phyloP scores from a whole-genome alignment of 64 coral and sea anemone species.

The Astreopora myriophthalma region DNA sequence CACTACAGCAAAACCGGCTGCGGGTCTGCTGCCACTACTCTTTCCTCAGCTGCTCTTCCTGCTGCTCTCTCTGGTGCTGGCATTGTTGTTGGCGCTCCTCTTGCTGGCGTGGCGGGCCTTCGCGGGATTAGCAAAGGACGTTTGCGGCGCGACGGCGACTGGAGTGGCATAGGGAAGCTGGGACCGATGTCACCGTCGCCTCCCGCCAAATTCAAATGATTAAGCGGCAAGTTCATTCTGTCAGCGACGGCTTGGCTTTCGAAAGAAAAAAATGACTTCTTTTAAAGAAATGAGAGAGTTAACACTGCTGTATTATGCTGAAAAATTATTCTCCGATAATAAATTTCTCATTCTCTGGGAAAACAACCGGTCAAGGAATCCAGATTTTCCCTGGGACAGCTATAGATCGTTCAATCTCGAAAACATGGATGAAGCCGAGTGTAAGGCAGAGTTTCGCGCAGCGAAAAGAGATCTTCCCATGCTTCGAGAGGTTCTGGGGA shows the following conservation, averaged over 20 bases:
- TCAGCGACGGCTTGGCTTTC: neutral
- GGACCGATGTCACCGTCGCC: too few species aligned
- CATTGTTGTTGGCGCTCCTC: neutral
- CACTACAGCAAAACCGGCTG: too few species aligned
- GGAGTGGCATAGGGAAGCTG: too few species aligned
- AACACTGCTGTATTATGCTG: slow-evolving; percentile 21
- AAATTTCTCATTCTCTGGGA: slow-evolving; percentile 27
- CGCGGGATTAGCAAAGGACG: too few species aligned
- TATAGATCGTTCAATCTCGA: neutral
- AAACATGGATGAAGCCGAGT: neutral
- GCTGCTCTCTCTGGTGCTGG: neutral
- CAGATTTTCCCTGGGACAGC: too few species aligned
- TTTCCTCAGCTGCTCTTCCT: neutral
- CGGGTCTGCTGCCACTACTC: neutral
- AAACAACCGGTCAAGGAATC: slow-evolving; percentile 4
- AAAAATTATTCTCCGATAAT: slow-evolving; percentile 33
- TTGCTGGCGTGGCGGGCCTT: neutral
- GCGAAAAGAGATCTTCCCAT: neutral
- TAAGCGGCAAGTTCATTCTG: too few species aligned
- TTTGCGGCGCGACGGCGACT: too few species aligned
- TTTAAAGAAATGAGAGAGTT: slow-evolving; percentile 55
- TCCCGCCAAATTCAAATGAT: too few species aligned
- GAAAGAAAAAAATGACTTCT: slow-evolving; percentile 16
- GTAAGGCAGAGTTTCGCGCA: neutral
- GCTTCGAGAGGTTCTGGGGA: neutral